Base-by-base conservation (phyloP, 1,140 invertebrate species). In the Araneus ventricosus region DNA sequence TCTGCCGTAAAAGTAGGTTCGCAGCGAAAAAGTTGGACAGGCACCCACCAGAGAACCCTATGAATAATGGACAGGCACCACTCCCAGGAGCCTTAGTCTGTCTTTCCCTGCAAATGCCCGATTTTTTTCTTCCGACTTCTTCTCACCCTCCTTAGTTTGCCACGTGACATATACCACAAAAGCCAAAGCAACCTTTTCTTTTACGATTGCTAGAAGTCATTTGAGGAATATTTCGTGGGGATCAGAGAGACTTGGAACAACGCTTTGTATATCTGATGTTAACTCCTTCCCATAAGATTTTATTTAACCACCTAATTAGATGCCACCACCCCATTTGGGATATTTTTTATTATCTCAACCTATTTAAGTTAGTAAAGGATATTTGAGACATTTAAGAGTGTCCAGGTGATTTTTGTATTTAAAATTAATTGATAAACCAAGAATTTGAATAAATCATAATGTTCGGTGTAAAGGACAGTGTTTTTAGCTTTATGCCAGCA, bases 11-110 rank as follows among this genome's bases (percentile, higher is more conserved):
- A 14, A 27, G 24, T 22, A 84, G 75, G 75, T 27, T 34, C 75
- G 63, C 34, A 90, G 89, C 82, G 61, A 90, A 90, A 90, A 52
- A 90, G 89, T 90, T 90, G 89, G 89, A 84, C 75, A 90, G 79
- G 79, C 45, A 22, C n/a, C 79, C 80, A 57, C 79, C 89, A 90
- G 80, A 75, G 39, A 84, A 14, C 30, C 14, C 75, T n/a, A 82
- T 75, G 80, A 90, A 82, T 82, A 90, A 82, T 75, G 79, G 57
- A 75, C 79, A 22, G 10, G 5, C 20, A 39, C 70, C 30, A 90
- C 27, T 52, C 75, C 82, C 75, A 14, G 41, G 75, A 75, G 75
- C 30, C 57, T 82, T 84, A 84, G 82, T 63, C 79, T 84, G 79
- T 52, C 52, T 82, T 84, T 80, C 39, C 30, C 75, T 80, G 14